Base-by-base conservation (phyloP, 2,888 invertebrate species). In the Lamproptera curius region DNA sequence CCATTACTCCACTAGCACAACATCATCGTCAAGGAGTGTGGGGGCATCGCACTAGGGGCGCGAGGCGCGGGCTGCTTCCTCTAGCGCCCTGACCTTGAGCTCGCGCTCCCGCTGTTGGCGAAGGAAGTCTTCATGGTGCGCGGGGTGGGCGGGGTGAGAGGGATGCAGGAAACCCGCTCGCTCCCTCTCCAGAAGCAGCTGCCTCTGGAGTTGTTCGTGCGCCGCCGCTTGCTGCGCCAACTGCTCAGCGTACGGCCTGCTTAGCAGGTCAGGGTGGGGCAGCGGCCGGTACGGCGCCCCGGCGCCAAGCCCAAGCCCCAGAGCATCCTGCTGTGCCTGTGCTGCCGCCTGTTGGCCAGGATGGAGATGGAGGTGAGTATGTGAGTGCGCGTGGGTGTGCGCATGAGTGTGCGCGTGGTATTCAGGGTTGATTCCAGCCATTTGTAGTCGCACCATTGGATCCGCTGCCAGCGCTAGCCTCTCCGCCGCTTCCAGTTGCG, bases 341-440 rank as follows among this genome's bases (percentile, higher is more conserved):
- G 73, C 73, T 51, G 90, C 90, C 61, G 90, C 90, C 72, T 93
- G 93, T 78, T 92, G 92, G 55, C 93, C 93, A 68, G 93, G 93
- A 76, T 91, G 93, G 61, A 92, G 90, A 88, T 95, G 94, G 62
- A 95, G 90, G 88, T 95, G 95, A 62, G 94, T 92, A 89, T 95
- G 95, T 67, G 96, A 94, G 89, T 97, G 96, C 71, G 96, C 94
- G 81, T 95, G 95, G 61, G 95, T 95, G 88, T 96, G 95, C 65
- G 95, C 95, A 82, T 96, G 96, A 62, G 96, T 95, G 88, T 97
- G 96, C 70, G 95, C 95, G 86, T 96, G 96, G 88, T 95, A 95
- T 88, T 95, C 95, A 41, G 94, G 94, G 64, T 91, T 93, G 67
- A 94, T 93, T 74, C 96, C 95, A 63, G 96, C 96, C 96, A 97